Evolutionary conservation across 2,797 vertebrate species (phyloP).

Genomic region (Agapornis canus): DNA sequence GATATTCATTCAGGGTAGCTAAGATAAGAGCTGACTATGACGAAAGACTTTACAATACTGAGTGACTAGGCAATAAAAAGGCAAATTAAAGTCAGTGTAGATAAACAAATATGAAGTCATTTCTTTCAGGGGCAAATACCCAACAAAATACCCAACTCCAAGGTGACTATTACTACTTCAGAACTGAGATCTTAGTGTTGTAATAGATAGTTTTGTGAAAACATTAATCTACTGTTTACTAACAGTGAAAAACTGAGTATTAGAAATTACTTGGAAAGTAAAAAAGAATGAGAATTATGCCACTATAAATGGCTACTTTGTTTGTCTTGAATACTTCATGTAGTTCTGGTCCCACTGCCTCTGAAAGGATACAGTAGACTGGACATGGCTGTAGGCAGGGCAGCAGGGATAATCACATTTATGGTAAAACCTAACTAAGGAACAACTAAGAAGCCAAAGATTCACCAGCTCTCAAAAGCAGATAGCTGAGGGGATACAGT

Average conservation of each 20-base stretch:
- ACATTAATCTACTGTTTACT: not conserved
- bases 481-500: not conserved
- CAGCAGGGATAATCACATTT: not conserved
- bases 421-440: not conserved
- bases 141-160: not conserved
- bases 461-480: not conserved
- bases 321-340: not conserved
- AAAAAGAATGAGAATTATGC: not conserved
- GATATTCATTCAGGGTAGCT: not conserved
- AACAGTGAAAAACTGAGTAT: not conserved
- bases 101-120: not conserved
- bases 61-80: not conserved
- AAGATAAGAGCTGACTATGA: not conserved
- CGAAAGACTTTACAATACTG: not conserved
- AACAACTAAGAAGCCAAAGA: not conserved
- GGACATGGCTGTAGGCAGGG: not conserved
- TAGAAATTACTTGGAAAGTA: not conserved
- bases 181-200: not conserved
- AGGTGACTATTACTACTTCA: not conserved
- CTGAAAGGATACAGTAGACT: not conserved
- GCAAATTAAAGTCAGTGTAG: not conserved
- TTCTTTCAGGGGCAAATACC: not conserved
- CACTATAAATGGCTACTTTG: not conserved
- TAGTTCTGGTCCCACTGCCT: not conserved
- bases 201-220: conserved; percentile 3